phyloP scores from a whole-genome alignment of 2,797 vertebrate genomes.

The Psittacula echo region DNA sequence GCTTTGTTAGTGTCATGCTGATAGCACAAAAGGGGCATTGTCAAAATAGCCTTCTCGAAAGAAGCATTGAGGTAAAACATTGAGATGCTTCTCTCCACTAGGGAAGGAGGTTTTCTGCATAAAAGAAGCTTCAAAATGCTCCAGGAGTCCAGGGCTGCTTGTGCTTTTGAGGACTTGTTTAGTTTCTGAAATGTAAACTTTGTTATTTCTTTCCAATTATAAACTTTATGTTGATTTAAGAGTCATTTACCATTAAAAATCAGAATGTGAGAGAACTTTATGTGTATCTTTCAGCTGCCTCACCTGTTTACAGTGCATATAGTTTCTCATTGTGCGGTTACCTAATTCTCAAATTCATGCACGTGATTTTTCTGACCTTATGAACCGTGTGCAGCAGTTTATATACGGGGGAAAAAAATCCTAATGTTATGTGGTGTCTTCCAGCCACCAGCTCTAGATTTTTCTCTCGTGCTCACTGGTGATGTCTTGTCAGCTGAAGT shows the following conservation, averaged over 20 bases:
- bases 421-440: neutral
- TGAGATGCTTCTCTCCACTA: neutral
- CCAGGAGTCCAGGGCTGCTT: neutral
- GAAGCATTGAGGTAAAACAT: neutral
- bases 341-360: neutral
- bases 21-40: neutral
- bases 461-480: neutral
- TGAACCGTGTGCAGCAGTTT: neutral
- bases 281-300: neutral
- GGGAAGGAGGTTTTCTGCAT: rapidly evolving
- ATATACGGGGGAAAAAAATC: rapidly evolving
- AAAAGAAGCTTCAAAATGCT: neutral
- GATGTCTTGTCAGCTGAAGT: too few relatives aligned
- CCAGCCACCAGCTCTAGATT: neutral
- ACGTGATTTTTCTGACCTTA: neutral
- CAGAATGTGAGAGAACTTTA: neutral
- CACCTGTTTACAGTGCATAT: neutral
- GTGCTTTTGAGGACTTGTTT: neutral
- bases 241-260: neutral
- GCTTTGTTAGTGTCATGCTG: neutral
- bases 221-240: neutral
- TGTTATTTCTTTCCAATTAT: neutral
- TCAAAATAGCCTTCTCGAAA: neutral
- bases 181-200: neutral
- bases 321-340: neutral